Evolutionary conservation across 2,113 vertebrate species (phyloP).

Genomic region (Phrynosoma platyrhinos): DNA sequence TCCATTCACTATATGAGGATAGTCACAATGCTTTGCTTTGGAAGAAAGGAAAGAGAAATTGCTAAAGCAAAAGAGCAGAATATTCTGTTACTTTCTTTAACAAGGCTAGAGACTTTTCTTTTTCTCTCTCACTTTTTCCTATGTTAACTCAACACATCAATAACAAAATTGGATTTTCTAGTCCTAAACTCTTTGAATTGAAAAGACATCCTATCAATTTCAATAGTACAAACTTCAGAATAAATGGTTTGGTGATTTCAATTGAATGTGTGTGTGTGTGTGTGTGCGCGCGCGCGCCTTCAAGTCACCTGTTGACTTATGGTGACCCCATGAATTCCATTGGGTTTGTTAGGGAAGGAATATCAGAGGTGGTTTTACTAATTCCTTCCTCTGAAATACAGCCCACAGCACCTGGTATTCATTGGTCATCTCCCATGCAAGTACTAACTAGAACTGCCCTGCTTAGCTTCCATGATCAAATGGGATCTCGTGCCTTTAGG

Average conservation of each 20-base stretch:
- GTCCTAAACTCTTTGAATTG: not conserved
- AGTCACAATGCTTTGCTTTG: constrained; percentile 14
- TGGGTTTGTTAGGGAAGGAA: too few species aligned
- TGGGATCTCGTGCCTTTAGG: too few species aligned
- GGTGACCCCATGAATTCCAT: too few species aligned
- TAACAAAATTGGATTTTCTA: not conserved
- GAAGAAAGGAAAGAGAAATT: not conserved
- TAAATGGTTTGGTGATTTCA: not conserved
- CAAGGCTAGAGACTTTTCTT: not conserved
- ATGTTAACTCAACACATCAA: not conserved
- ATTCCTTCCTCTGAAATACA: too few species aligned
- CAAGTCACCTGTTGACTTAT: too few species aligned
- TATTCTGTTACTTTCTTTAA: not conserved
- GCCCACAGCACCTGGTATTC: too few species aligned
- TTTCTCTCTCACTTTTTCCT: not conserved
- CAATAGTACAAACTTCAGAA: not conserved
- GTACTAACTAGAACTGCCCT: too few species aligned
- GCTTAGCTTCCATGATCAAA: too few species aligned
- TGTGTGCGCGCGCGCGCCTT: too few species aligned
- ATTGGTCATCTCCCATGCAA: too few species aligned
- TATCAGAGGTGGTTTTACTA: too few species aligned
- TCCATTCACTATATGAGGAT: constrained; percentile 24
- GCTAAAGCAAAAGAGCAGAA: not conserved
- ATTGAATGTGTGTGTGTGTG: too few species aligned
- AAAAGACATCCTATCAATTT: not conserved